These are phyloP conservation scores for Gambusia affinis DNA, from an alignment of 2,113 vertebrate species.

Conservation along the genomic window DNA sequence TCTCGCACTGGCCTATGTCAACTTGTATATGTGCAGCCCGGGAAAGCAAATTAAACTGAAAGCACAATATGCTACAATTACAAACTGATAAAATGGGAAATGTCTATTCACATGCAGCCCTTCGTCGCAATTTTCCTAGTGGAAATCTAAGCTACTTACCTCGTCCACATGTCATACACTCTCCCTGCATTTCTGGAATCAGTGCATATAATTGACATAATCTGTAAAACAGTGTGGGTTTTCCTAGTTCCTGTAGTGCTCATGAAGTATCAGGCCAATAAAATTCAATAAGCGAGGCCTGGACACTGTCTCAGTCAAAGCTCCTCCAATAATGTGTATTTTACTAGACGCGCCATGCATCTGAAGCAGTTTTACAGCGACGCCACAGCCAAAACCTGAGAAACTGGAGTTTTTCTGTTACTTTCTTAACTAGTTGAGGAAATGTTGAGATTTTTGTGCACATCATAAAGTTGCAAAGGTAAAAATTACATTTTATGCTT, in stretches of 20 bases:
- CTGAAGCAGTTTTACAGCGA: slow-evolving; percentile 26
- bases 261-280: slow-evolving; percentile 43
- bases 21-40: not conserved
- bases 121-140: not conserved
- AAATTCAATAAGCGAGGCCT: slow-evolving; percentile 53
- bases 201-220: slow-evolving; percentile 15
- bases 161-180: not conserved
- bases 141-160: not conserved
- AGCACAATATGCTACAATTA: not conserved
- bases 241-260: slow-evolving; percentile 25
- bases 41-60: not conserved
- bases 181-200: not conserved
- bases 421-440: not conserved
- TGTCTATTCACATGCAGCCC: not conserved
- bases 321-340: slow-evolving; percentile 35
- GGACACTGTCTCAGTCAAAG: slow-evolving; percentile 42
- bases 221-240: slow-evolving; percentile 10
- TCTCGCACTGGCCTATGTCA: too few species aligned
- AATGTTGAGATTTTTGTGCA: not conserved
- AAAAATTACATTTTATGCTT: not conserved
- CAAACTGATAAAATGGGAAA: not conserved
- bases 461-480: not conserved
- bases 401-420: not conserved
- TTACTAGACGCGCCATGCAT: slow-evolving; percentile 25
- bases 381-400: not conserved